phyloP scores from a whole-genome alignment of 2,113 vertebrate genomes.

The Lophura nycthemera region DNA sequence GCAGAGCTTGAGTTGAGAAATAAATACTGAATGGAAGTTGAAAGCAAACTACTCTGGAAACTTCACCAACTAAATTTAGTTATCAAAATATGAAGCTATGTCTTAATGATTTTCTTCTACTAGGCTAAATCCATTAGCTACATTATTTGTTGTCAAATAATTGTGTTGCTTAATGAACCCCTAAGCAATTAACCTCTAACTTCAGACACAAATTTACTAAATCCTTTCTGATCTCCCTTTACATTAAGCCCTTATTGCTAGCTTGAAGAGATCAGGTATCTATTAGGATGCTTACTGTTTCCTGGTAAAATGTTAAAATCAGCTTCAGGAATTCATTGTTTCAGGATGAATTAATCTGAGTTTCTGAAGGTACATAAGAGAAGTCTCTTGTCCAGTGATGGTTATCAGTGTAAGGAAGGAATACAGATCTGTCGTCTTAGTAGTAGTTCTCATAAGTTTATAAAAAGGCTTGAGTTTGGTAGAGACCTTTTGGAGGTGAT shows the following conservation, averaged over 20 bases:
- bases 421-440: too few relatives aligned
- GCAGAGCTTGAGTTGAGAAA: not conserved
- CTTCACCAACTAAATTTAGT: not conserved
- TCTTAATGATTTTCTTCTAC: not conserved
- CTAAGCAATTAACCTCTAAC: constrained; percentile 41
- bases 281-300: not conserved
- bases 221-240: constrained; percentile 7
- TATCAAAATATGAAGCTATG: not conserved
- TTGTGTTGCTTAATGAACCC: not conserved
- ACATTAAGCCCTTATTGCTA: not conserved
- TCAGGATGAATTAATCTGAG: not conserved
- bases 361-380: not conserved
- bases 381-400: not conserved
- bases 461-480: not conserved
- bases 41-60: not conserved
- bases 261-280: constrained; percentile 5
- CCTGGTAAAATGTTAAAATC: not conserved
- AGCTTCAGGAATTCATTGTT: not conserved
- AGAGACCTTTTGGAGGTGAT: not conserved
- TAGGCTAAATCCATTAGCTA: constrained; percentile 3
- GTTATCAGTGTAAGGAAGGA: not conserved
- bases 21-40: constrained; percentile 40
- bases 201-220: not conserved
- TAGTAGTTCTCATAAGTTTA: not conserved
- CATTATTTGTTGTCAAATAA: constrained; percentile 53